Evolutionary conservation across 2,113 vertebrate genomes (phyloP), one percentile per base, ranked within the genome.

Genomic region (Bungarus multicinctus): DNA sequence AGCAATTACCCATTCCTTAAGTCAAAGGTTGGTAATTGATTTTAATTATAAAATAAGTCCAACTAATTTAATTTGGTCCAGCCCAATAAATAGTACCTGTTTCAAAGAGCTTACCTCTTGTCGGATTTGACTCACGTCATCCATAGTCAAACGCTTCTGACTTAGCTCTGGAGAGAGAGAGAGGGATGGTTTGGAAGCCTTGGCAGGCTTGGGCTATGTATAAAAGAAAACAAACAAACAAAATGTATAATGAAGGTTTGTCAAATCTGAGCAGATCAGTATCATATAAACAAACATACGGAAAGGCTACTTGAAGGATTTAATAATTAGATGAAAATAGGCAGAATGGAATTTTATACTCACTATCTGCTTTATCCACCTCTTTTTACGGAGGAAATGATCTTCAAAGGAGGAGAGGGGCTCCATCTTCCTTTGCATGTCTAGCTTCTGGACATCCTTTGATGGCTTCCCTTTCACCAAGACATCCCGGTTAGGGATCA

Each of bases 281-380:
- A 9, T 39, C 11, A 9, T 27, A 58, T 20, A 86, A 16, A 27
- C 52, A 81, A 53, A 39, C 20, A 45, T 43, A 45, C 1, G 0
- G 30, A 52, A 50, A n/a, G 8, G 4, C 1, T 47, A 20, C 8
- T 8, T 6, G 64, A n/a, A 64, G 30, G 9, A 25, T 60, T 23
- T 89, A 8, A 55, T 45, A 14, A 43, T 25, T 90, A 45, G 18
- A 81, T 23, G 74, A 53, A 34, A 34, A 39, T 39, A n/a, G 85
- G 81, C 69, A 58, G 11, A 81, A 74, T 4, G 47, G 6, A 47
- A 5, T 64, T 11, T 69, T 85, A 86, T 55, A 86, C 96, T 96
- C 50, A 96, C 96, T 96, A 97, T 94, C 57, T 90, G 30, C 92
- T 93, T 94, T 94, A 23, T 27, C 87, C 96, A 95, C 94, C 20